Evolutionary conservation across 2,797 vertebrate genomes (phyloP), one percentile per base, ranked within the genome.

Genomic region (Acridotheres tristis): DNA sequence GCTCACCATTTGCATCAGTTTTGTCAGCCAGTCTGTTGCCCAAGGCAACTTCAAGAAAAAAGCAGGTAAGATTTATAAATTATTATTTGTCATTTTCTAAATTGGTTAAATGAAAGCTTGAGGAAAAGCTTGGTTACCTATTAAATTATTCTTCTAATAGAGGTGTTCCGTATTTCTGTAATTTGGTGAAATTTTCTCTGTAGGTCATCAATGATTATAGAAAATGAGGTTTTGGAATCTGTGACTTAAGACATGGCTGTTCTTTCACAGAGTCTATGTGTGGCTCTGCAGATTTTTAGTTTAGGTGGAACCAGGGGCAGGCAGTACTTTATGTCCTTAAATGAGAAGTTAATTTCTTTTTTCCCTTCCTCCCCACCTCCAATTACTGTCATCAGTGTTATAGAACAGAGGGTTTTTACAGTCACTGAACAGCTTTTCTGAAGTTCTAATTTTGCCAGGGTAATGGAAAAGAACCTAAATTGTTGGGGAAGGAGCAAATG

Each of bases 1-100:
- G 98, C 54, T 98, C 98, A 58, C 94, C 98, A 5, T 95, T 98
- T 93, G 96, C 98, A 85, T 98, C 98, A 36, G 96, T 98, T 89
- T 97, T 98, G 89, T 98, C 99, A 72, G 97, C 98, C 95, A 98
- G 98, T 97, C 97, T 99, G 96, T 98, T 98, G 97, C 98, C 98
- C 87, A 98, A 98, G 98, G 98, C 98, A 97, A 99, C 98, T 98
- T 98, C 97, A 97, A 98, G 97, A 96, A 97, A 98, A 97, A 98
- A 98, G 97, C 99, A 99, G 98, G 99, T 97, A 96, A 93, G 90
- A 88, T 30, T 95, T 91, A 82, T 68, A 68, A 93, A 78, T 91
- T 91, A 75, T 71, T 90, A 74, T 91, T 91, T 92, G 89, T 42
- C 45, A 55, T 66, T 86, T 84, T 75, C 34, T 81, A 36, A 72